These are phyloP conservation scores for Zoanthus solanderi DNA, from an alignment of 92 coral and sea anemone genomes.

Conservation along the genomic window DNA sequence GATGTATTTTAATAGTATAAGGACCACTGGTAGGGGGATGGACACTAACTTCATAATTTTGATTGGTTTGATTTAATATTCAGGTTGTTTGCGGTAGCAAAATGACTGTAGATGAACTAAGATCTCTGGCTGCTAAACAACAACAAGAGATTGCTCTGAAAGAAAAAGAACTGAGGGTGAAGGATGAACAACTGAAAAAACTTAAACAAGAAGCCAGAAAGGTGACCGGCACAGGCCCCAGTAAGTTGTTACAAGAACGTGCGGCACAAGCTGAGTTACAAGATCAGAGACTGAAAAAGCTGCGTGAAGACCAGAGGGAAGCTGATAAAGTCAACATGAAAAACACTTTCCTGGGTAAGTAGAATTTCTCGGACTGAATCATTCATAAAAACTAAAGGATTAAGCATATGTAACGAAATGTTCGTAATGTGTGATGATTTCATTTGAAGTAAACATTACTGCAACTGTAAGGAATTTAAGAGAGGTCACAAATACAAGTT, in stretches of 20 bases:
- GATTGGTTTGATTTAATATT: not conserved
- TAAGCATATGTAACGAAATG: too few relatives aligned
- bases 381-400: too few relatives aligned
- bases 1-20: too few relatives aligned
- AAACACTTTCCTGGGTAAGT: conserved; percentile 84
- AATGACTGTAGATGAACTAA: conserved; percentile 72
- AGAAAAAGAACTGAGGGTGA: conserved; percentile 81
- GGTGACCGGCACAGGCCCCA: conserved; percentile 55
- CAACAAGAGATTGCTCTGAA: conserved; percentile 88
- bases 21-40: too few relatives aligned
- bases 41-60: too few relatives aligned
- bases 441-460: too few relatives aligned
- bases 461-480: too few relatives aligned
- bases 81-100: conserved; percentile 64
- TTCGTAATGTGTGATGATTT: too few relatives aligned
- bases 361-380: not conserved
- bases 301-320: conserved; percentile 78
- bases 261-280: conserved; percentile 83
- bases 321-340: conserved; percentile 69
- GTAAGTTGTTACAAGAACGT: conserved; percentile 73
- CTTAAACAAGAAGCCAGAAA: conserved; percentile 71
- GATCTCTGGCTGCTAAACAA: conserved; percentile 72
- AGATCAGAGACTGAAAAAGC: conserved; percentile 71
- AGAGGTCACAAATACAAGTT: too few relatives aligned
- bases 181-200: conserved; percentile 78